Conservation (phyloP, 2,888 invertebrate species). For the Crepidodera aurea region DNA sequence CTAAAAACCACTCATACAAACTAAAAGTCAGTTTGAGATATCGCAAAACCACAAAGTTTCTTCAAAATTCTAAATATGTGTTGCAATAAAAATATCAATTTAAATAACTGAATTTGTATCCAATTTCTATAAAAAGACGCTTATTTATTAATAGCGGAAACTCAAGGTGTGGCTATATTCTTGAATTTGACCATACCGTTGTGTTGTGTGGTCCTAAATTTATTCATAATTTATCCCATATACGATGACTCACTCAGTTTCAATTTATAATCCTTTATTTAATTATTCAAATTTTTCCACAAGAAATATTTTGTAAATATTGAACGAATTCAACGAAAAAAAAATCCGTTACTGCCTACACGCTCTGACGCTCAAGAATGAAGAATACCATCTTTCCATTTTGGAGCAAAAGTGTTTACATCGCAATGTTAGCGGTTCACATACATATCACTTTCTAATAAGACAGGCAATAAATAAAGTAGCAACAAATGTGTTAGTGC, state of each 20-base stretch:
- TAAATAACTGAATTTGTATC: too few relatives aligned
- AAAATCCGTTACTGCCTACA: background rate
- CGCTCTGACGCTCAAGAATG: background rate
- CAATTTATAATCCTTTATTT: conserved; percentile 11
- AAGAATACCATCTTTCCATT: conserved; percentile 39
- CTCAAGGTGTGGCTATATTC: conserved; percentile 3
- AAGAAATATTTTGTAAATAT: background rate
- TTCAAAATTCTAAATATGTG: too few relatives aligned
- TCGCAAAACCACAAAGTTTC: too few relatives aligned
- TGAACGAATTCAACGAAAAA: background rate
- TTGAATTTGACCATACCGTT: background rate
- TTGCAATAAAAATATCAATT: too few relatives aligned
- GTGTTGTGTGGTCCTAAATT: conserved; percentile 25
- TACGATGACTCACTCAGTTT: conserved; percentile 16
- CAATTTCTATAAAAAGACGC: background rate
- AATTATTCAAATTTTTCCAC: conserved; percentile 1
- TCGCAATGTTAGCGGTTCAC: conserved; percentile 44
- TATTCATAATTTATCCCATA: conserved; percentile 12
- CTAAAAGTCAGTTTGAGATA: too few relatives aligned
- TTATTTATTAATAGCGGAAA: background rate
- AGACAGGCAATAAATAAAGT: conserved; percentile 53
- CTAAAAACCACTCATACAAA: too few relatives aligned
- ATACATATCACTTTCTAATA: conserved; percentile 56
- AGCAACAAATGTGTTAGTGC: conserved; percentile 48
- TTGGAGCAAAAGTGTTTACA: conserved; percentile 37